Percentiles rank a stretch among this genome's conserved stretches.
Evolutionary conservation across 2,113 vertebrate species (phyloP).

Genomic region (Gambusia affinis): DNA sequence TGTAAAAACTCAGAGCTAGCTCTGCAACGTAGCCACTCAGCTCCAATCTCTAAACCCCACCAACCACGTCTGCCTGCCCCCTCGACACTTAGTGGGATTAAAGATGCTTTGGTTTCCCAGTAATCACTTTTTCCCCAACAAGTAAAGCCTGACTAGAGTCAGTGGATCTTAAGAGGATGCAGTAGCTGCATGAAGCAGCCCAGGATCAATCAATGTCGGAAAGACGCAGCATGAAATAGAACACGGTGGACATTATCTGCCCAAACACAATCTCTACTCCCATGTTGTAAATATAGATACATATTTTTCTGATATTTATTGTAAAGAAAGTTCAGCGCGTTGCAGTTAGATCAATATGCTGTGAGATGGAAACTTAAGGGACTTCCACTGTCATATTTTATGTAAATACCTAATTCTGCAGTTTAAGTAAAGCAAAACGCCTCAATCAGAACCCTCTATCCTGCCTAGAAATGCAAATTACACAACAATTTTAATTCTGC

Average conservation of each 20-base stretch:
- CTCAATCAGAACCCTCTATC: conserved; percentile 17
- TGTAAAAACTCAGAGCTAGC: conserved; percentile 73
- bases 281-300: conserved; percentile 26
- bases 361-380: conserved; percentile 40
- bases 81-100: conserved; percentile 60
- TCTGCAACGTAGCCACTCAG: conserved; percentile 64
- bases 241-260: conserved; percentile 62
- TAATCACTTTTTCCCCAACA: conserved; percentile 54
- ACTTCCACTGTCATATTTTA: neutral
- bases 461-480: conserved; percentile 24
- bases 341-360: conserved; percentile 48
- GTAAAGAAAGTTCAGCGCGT: conserved; percentile 43
- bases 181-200: conserved; percentile 31
- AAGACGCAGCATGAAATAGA: conserved; percentile 71
- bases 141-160: conserved; percentile 58
- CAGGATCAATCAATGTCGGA: conserved; percentile 62
- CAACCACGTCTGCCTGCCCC: conserved; percentile 54
- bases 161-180: conserved; percentile 55
- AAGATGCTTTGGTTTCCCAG: conserved; percentile 60
- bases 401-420: conserved; percentile 4
- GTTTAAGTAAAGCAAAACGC: neutral
- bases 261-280: conserved; percentile 43
- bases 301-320: neutral
- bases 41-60: conserved; percentile 57
- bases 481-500: conserved; percentile 16